Evolutionary conservation across 2,113 vertebrate species (phyloP).

Genomic region (Seriola dumerili): DNA sequence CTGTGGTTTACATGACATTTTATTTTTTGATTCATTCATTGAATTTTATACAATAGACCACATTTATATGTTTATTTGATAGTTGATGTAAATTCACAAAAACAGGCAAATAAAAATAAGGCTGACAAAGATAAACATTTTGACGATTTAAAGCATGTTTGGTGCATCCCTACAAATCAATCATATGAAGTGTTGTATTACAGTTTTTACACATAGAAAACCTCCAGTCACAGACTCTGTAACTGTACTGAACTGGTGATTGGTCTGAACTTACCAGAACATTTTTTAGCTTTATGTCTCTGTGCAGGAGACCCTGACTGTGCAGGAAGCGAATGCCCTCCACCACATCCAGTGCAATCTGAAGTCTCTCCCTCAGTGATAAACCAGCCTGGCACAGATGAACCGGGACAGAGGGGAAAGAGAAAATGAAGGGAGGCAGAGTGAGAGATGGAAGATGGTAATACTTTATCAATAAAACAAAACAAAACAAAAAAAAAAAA

Average conservation of each 20-base stretch:
- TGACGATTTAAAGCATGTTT: not conserved
- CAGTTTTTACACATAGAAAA: not conserved
- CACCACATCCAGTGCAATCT: conserved; percentile 96
- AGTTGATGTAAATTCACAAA: not conserved
- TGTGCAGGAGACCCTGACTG: conserved; percentile 94
- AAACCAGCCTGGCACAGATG: conserved; percentile 87
- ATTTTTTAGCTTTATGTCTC: conserved; percentile 98
- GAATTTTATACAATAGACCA: not conserved
- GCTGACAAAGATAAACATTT: not conserved
- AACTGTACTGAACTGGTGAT: not conserved
- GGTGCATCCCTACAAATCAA: not conserved
- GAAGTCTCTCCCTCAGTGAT: conserved; percentile 89
- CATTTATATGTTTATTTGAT: not conserved
- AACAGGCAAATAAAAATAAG: not conserved
- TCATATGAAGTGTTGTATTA: not conserved
- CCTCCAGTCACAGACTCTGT: not conserved
- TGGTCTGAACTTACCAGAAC: conserved; percentile 89
- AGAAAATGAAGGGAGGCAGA: not conserved
- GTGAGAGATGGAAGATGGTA: not conserved
- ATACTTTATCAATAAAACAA: not conserved
- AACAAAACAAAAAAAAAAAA: no score
- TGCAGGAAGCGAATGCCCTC: conserved; percentile 98
- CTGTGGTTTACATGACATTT: no score
- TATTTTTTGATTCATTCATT: no score
- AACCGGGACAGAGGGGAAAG: not conserved